A percentile compares a stretch with the other conserved stretches of the same genome.
Evolutionary conservation across 2,113 vertebrate species (phyloP).

Genomic region (Podarcis cretensis): DNA sequence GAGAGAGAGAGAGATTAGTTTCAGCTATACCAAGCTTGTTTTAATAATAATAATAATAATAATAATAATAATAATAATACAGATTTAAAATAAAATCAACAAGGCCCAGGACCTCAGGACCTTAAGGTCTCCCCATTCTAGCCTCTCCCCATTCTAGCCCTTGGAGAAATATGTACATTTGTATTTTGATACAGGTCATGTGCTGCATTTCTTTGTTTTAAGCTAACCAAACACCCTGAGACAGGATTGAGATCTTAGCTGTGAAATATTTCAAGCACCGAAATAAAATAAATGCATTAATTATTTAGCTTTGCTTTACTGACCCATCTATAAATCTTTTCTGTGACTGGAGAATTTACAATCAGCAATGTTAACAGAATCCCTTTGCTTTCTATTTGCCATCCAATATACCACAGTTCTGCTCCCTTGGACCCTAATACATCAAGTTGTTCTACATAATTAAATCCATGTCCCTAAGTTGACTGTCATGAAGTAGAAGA

Average conservation of each 20-base stretch:
- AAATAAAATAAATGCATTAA: not conserved
- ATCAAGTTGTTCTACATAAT: slow-evolving; percentile 68
- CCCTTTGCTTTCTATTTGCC: slow-evolving; percentile 26
- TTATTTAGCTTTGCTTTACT: not conserved
- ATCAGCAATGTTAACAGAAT: not conserved
- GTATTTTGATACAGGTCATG: not conserved
- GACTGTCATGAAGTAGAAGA: slow-evolving; percentile 58
- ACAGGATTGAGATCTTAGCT: not conserved
- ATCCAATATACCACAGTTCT: slow-evolving; percentile 37
- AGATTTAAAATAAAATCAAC: not conserved
- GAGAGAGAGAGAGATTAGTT: too few relatives aligned
- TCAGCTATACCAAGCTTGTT: not conserved
- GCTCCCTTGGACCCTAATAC: slow-evolving; percentile 48
- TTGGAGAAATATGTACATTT: not conserved
- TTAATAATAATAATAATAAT: too few relatives aligned
- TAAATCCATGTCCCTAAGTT: slow-evolving; percentile 56
- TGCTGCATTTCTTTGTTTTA: not conserved
- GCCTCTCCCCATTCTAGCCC: not conserved
- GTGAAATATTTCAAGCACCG: not conserved
- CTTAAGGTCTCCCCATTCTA: not conserved
- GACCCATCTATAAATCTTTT: not conserved
- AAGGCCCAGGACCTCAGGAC: not conserved
- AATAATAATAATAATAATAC: too few relatives aligned
- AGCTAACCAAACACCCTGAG: not conserved
- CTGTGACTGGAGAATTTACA: slow-evolving; percentile 17